These are phyloP conservation scores for Pelmatolapia mariae DNA, from an alignment of 2,113 vertebrate genomes.

Conservation along the genomic window DNA sequence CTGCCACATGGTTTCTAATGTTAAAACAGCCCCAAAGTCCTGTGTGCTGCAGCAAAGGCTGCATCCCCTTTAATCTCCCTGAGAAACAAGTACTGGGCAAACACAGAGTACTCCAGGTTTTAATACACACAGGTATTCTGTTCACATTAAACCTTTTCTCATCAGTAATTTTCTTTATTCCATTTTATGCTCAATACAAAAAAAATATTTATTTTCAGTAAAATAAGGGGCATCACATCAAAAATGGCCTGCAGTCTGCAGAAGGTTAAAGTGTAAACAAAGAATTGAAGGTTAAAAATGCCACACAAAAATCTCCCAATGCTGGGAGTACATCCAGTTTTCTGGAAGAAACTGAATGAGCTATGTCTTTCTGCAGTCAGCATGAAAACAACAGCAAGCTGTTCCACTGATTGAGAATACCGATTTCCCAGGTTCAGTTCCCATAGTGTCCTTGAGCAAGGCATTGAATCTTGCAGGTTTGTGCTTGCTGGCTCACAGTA, in stretches of 20 bases:
- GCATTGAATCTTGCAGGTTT: not conserved
- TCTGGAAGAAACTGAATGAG: not conserved
- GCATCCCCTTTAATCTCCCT: rapidly evolving
- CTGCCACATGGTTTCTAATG: not conserved
- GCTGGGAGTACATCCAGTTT: not conserved
- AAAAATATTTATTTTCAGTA: not conserved
- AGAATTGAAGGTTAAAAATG: not conserved
- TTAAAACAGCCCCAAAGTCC: not conserved
- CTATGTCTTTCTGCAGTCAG: not conserved
- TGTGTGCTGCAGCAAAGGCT: not conserved
- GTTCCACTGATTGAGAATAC: not conserved
- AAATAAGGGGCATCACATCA: not conserved
- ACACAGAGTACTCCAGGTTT: not conserved
- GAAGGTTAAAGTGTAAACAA: not conserved
- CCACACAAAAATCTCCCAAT: not conserved
- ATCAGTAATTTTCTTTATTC: not conserved
- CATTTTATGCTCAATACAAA: not conserved
- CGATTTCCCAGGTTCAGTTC: rapidly evolving
- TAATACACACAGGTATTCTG: not conserved
- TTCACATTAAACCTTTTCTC: not conserved
- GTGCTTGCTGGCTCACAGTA: no score
- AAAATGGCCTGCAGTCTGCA: rapidly evolving
- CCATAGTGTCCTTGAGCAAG: not conserved
- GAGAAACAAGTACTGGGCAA: not conserved
- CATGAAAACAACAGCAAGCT: not conserved